Percentiles rank a stretch among this genome's conserved stretches.
phyloP scores from a whole-genome alignment of 2,113 vertebrate species.

The Stegostoma tigrinum region DNA sequence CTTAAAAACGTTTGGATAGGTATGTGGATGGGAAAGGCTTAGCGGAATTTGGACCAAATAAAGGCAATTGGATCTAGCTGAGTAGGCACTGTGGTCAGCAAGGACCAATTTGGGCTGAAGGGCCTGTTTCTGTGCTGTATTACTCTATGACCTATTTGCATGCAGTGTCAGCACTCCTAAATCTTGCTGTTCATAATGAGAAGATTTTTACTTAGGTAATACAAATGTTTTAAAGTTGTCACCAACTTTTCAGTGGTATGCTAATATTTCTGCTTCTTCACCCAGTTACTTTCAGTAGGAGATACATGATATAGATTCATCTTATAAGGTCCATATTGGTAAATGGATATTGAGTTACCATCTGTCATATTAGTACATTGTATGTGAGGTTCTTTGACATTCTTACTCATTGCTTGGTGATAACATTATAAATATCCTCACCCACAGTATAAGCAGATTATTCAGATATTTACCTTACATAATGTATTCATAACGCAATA shows the following conservation, averaged over 20 bases:
- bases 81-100: too few relatives aligned
- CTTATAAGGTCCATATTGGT: background rate
- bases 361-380: background rate
- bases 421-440: background rate
- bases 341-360: background rate
- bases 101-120: too few relatives aligned
- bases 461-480: background rate
- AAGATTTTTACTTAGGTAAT: background rate
- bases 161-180: background rate
- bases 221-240: background rate
- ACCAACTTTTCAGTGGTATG: background rate
- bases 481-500: background rate
- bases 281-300: background rate
- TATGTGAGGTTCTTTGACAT: background rate
- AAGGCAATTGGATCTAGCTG: too few relatives aligned
- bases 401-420: background rate
- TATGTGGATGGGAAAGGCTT: too few relatives aligned
- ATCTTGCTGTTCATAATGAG: background rate
- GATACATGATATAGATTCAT: background rate
- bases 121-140: too few relatives aligned
- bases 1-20: too few relatives aligned
- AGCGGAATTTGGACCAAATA: too few relatives aligned
- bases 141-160: background rate
- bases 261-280: background rate
- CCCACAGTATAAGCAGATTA: background rate